These are phyloP conservation scores for Augochlora pura DNA, from an alignment of 1,140 invertebrate species.

Conservation along the genomic window DNA sequence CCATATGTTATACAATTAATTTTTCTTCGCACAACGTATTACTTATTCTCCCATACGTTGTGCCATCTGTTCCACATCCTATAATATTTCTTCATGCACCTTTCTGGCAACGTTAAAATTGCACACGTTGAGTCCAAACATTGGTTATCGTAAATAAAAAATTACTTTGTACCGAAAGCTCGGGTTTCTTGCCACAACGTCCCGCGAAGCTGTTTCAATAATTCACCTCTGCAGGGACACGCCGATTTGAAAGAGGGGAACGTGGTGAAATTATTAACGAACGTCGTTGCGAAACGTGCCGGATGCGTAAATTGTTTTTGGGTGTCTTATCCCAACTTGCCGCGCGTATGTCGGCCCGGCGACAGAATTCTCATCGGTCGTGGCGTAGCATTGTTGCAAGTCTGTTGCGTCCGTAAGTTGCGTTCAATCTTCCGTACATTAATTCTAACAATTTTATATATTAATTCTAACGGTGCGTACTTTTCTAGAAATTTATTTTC, in stretches of 20 bases:
- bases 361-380: conserved; percentile 58
- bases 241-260: conserved; percentile 75
- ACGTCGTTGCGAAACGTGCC: conserved; percentile 38
- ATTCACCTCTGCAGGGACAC: conserved; percentile 64
- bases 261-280: conserved; percentile 52
- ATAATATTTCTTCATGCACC: too few relatives aligned
- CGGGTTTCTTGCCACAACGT: not conserved
- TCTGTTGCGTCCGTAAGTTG: conserved; percentile 48
- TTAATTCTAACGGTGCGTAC: too few relatives aligned
- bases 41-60: too few relatives aligned
- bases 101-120: too few relatives aligned
- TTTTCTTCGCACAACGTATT: too few relatives aligned
- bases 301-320: conserved; percentile 44
- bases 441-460: too few relatives aligned
- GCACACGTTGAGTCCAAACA: not conserved
- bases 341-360: conserved; percentile 39
- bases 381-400: conserved; percentile 44
- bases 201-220: not conserved
- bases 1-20: too few relatives aligned
- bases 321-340: conserved; percentile 53
- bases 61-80: too few relatives aligned
- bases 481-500: too few relatives aligned
- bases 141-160: not conserved
- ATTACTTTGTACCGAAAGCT: not conserved
- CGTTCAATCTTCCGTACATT: not conserved